phyloP scores from a whole-genome alignment of 2,113 vertebrate genomes.

The Mesocricetus auratus region DNA sequence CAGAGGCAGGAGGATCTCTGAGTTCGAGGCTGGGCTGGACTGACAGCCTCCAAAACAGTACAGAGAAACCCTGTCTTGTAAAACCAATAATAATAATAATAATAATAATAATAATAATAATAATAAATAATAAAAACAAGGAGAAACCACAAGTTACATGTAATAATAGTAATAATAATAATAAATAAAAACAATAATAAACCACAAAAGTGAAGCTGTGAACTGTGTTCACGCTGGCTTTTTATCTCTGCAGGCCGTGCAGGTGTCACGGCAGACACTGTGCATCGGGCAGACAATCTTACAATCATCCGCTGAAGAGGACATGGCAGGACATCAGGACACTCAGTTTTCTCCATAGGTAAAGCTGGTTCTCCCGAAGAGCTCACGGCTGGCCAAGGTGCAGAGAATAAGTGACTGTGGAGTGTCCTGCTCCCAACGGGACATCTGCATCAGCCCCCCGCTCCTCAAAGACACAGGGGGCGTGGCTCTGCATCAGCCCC shows the following conservation, averaged over 20 bases:
- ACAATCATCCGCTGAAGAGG: not conserved
- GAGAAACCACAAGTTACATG: too few relatives aligned
- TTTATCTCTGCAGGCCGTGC: too few relatives aligned
- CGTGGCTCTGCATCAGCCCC: not conserved
- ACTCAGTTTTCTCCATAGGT: not conserved
- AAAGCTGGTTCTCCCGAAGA: not conserved
- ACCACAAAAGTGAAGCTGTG: too few relatives aligned
- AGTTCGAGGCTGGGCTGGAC: too few relatives aligned
- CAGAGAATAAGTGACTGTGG: not conserved
- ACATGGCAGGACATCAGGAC: rapidly evolving
- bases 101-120: not conserved
- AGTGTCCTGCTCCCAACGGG: too few relatives aligned
- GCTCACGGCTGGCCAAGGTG: too few relatives aligned
- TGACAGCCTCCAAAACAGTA: too few relatives aligned
- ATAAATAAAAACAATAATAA: not conserved
- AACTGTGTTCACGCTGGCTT: not conserved
- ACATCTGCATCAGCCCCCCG: not conserved
- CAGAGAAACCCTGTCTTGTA: too few relatives aligned
- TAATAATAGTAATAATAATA: not conserved
- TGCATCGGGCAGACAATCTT: not conserved
- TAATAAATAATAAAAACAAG: not conserved
- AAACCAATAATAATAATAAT: not conserved
- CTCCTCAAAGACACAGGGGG: not conserved
- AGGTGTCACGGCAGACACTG: not conserved
- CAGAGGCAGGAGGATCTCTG: too few relatives aligned